phyloP scores from a whole-genome alignment of 2,888 invertebrate genomes.

The Rhimphoctona megacephalus region DNA sequence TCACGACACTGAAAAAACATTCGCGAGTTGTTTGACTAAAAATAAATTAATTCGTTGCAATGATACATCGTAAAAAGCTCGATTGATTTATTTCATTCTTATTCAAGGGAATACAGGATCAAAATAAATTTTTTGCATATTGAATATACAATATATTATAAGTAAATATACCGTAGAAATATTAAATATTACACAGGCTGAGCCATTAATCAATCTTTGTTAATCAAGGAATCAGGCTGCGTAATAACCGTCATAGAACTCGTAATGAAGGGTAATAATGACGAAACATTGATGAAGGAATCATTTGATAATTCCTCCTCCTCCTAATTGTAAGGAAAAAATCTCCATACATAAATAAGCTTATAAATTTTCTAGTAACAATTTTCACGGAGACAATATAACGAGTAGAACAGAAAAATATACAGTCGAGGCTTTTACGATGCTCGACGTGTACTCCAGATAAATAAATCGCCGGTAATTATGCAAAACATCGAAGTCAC shows the following conservation, averaged over 20 bases:
- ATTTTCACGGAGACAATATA: neutral
- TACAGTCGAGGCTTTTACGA: constrained; percentile 14
- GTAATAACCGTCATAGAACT: constrained; percentile 25
- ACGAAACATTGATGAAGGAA: constrained; percentile 46
- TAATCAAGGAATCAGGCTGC: constrained; percentile 7
- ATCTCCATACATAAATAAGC: neutral
- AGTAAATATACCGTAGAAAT: too few species aligned
- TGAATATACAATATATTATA: too few species aligned
- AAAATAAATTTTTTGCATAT: neutral
- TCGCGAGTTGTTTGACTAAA: neutral
- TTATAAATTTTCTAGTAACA: neutral
- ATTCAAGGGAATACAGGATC: neutral
- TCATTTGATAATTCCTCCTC: constrained; percentile 44
- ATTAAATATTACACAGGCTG: neutral
- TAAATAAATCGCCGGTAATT: constrained; percentile 78
- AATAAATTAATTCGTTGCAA: constrained; percentile 24
- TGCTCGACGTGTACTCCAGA: constrained; percentile 74
- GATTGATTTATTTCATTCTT: neutral
- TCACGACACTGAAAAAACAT: constrained; percentile 3
- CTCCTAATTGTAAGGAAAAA: constrained; percentile 22
- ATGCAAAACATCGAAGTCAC: constrained; percentile 73
- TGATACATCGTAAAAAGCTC: neutral
- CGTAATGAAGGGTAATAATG: constrained; percentile 42
- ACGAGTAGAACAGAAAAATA: constrained; percentile 8
- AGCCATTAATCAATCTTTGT: neutral